Percentiles rank a stretch among this genome's conserved stretches.
Evolutionary conservation across 1,140 invertebrate genomes (phyloP).

Genomic region (Scaptomyza pallida): DNA sequence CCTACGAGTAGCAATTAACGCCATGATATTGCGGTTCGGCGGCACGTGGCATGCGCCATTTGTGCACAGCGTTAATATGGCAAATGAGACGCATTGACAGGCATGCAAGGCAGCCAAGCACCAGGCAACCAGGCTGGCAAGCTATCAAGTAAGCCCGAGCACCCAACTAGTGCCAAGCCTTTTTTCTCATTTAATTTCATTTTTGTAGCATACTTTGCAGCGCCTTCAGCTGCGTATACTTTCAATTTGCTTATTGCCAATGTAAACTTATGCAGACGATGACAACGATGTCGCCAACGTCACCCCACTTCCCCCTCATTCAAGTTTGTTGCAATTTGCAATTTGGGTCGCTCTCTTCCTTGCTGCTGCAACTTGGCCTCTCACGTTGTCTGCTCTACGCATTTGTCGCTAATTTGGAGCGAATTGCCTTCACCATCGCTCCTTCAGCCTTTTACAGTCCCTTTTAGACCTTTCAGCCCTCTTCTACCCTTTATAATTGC

Average conservation of each 20-base stretch:
- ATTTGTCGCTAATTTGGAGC: slow-evolving; percentile 73
- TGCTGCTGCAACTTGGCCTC: slow-evolving; percentile 2
- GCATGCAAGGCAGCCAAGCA: no score
- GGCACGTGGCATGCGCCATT: slow-evolving; percentile 60
- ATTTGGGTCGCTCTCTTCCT: slow-evolving; percentile 57
- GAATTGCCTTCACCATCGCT: slow-evolving; percentile 31
- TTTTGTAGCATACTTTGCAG: slow-evolving; percentile 65
- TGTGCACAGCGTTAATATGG: slow-evolving; percentile 64
- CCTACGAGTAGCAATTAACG: slow-evolving; percentile 72
- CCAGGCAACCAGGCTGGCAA: slow-evolving; percentile 1
- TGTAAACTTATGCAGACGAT: slow-evolving; percentile 67
- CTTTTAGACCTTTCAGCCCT: neutral
- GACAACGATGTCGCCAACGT: slow-evolving; percentile 58
- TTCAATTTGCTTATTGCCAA: slow-evolving; percentile 75
- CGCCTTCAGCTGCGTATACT: slow-evolving; percentile 23
- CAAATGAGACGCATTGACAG: slow-evolving; percentile 69
- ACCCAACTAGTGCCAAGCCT: neutral
- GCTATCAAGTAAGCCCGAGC: no score
- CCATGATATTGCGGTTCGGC: slow-evolving; percentile 73
- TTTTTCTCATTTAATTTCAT: slow-evolving; percentile 20
- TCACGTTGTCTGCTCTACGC: slow-evolving; percentile 32
- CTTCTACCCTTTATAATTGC: slow-evolving; percentile 57
- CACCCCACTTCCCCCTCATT: slow-evolving; percentile 56
- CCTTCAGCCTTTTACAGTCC: neutral
- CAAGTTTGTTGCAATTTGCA: slow-evolving; percentile 76